Evolutionary conservation across 2,113 vertebrate genomes (phyloP).

Genomic region (Tor tambroides): DNA sequence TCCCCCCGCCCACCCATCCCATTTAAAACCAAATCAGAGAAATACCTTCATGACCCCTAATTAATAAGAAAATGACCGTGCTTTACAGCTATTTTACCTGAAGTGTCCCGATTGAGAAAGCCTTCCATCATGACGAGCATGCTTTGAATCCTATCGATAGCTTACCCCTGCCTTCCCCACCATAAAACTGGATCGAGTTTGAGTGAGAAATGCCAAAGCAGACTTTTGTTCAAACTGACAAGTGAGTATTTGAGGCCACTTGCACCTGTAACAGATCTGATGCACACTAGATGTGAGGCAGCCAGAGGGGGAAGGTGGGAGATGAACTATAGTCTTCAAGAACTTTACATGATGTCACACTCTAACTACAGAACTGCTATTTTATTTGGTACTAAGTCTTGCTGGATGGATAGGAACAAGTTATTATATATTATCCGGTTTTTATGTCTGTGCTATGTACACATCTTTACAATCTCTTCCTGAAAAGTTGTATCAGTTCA

Average conservation of each 20-base stretch:
- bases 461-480: slow-evolving; percentile 99
- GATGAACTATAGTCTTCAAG: slow-evolving; percentile 78
- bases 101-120: slow-evolving; percentile 54
- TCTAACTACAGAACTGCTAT: slow-evolving; percentile 86
- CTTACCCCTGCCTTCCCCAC: slow-evolving; percentile 39
- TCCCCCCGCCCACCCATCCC: background rate
- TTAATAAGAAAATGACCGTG: slow-evolving; percentile 9
- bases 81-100: slow-evolving; percentile 45
- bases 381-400: slow-evolving; percentile 93
- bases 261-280: slow-evolving; percentile 78
- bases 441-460: slow-evolving; percentile 98
- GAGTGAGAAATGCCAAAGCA: slow-evolving; percentile 15
- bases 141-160: slow-evolving; percentile 50
- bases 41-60: slow-evolving; percentile 6
- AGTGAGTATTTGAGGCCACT: slow-evolving; percentile 57
- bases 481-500: slow-evolving; percentile 99
- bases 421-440: slow-evolving; percentile 99
- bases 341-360: slow-evolving; percentile 86
- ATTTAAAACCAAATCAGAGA: slow-evolving; percentile 48
- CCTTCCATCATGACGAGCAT: slow-evolving; percentile 54
- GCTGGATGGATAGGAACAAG: slow-evolving; percentile 84
- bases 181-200: slow-evolving; percentile 32
- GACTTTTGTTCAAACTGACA: slow-evolving; percentile 42
- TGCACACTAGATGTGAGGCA: slow-evolving; percentile 72
- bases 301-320: slow-evolving; percentile 22